Conservation (phyloP, 2,797 vertebrate genomes). For the Gallirallus australis region DNA sequence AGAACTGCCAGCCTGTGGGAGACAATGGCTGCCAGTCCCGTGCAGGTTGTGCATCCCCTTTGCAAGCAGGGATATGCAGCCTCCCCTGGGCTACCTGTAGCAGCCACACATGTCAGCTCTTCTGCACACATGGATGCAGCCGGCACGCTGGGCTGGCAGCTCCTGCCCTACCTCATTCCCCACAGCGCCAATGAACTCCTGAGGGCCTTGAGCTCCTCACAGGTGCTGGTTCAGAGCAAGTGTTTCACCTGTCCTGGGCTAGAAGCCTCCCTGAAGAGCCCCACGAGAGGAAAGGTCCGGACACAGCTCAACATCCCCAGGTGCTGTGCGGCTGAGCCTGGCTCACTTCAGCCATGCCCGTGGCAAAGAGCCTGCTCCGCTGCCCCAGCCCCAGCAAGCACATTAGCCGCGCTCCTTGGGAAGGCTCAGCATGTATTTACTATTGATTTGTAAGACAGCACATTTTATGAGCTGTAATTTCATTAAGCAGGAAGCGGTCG, state of each 20-base stretch:
- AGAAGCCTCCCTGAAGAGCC: neutral
- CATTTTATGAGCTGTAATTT: neutral
- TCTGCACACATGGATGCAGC: accelerated
- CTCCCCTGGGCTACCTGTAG: neutral
- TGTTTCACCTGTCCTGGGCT: neutral
- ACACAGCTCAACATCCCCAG: neutral
- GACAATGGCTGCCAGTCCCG: neutral
- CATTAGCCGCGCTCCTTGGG: neutral
- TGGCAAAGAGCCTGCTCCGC: accelerated
- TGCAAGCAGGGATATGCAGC: neutral
- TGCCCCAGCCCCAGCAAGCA: neutral
- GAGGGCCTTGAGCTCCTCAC: neutral
- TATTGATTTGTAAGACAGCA: neutral
- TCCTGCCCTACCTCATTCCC: neutral
- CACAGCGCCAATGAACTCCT: accelerated
- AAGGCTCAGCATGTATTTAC: neutral
- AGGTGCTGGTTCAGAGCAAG: accelerated
- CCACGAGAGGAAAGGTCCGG: accelerated
- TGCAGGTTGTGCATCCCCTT: accelerated
- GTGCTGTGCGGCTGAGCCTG: neutral
- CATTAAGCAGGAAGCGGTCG: neutral
- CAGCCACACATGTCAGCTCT: neutral
- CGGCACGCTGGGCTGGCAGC: neutral
- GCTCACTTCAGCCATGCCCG: accelerated
- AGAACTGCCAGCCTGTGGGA: neutral